Percentiles rank a stretch among this genome's conserved stretches.
Evolutionary conservation across 2,888 invertebrate genomes (phyloP).

Genomic region (Epistrophe eligans): DNA sequence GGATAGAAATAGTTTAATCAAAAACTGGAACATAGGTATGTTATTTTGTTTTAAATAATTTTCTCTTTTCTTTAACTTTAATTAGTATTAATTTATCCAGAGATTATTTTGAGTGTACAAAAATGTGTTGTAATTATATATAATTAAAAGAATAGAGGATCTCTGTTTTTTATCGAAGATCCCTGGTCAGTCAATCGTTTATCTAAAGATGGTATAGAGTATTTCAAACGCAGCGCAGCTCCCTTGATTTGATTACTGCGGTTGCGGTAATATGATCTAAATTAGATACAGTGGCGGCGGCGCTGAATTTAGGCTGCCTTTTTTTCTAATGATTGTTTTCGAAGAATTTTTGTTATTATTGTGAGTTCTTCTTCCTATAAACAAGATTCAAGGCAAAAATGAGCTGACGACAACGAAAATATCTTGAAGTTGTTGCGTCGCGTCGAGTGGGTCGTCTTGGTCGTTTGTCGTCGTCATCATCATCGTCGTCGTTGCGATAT

Average conservation of each 20-base stretch:
- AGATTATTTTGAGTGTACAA: too few species aligned
- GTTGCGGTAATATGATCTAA: constrained; percentile 52
- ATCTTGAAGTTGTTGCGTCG: constrained; percentile 30
- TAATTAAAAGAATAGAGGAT: too few species aligned
- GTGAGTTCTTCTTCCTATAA: neutral
- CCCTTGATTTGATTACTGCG: constrained; percentile 31
- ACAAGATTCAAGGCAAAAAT: constrained; percentile 47
- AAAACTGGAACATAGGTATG: too few species aligned
- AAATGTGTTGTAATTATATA: too few species aligned
- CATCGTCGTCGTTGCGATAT: neutral
- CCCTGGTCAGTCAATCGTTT: too few species aligned
- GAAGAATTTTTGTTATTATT: constrained; percentile 22
- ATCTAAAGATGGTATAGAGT: neutral
- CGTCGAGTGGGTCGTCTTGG: neutral
- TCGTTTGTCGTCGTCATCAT: neutral
- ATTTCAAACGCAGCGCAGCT: constrained; percentile 7
- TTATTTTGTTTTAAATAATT: too few species aligned
- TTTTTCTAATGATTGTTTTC: constrained; percentile 40
- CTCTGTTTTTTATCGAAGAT: too few species aligned
- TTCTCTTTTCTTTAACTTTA: too few species aligned
- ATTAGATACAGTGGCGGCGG: constrained; percentile 54
- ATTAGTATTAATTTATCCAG: too few species aligned
- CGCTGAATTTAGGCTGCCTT: neutral
- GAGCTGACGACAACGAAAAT: constrained; percentile 60
- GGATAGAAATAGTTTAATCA: too few species aligned